These are phyloP conservation scores for Eulemur coronatus DNA, from an alignment of 2,797 vertebrate species.

Conservation along the genomic window DNA sequence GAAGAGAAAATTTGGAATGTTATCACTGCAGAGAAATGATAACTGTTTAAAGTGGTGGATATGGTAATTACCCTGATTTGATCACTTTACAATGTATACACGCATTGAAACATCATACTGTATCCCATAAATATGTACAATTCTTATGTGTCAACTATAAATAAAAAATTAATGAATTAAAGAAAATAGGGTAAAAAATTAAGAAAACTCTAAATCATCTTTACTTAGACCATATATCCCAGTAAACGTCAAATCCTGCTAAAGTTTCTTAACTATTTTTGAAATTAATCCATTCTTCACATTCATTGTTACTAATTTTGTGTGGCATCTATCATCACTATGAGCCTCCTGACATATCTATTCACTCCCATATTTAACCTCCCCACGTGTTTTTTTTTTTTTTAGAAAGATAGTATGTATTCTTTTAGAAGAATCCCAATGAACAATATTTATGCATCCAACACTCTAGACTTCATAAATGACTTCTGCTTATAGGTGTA, in stretches of 20 bases:
- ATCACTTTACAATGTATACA: background rate
- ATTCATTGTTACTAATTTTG: background rate
- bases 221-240: background rate
- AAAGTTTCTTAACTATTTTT: background rate
- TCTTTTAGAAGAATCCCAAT: background rate
- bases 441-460: background rate
- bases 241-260: background rate
- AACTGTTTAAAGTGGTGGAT: background rate
- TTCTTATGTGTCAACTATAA: background rate
- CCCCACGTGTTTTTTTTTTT: background rate
- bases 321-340: background rate
- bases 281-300: background rate
- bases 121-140: background rate
- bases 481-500: background rate
- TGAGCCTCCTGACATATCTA: background rate
- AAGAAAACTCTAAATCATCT: background rate
- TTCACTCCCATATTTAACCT: background rate
- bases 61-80: background rate
- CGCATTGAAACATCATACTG: background rate
- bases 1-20: background rate
- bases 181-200: background rate
- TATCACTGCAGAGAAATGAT: background rate
- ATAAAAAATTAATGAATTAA: background rate
- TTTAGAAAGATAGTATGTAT: background rate
- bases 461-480: slow-evolving; percentile 5